These are phyloP conservation scores for Cynoglossus semilaevis DNA, from an alignment of 2,113 vertebrate species.

Conservation along the genomic window DNA sequence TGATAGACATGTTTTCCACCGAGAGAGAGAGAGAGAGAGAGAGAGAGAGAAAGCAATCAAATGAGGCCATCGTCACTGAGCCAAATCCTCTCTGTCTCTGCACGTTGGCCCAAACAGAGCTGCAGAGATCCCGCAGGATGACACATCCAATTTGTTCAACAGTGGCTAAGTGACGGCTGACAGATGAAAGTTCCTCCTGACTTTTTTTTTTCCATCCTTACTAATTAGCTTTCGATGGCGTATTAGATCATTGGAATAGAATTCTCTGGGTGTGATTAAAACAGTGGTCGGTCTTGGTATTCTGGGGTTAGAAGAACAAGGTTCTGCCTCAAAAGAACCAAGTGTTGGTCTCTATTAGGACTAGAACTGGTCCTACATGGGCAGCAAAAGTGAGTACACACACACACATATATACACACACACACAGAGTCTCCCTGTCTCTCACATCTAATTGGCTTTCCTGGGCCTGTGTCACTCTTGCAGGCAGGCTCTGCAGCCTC, in stretches of 20 bases:
- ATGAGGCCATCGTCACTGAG: conserved; percentile 32
- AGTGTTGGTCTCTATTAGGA: too few species aligned
- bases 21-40: conserved; percentile 5
- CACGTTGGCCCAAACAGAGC: conserved; percentile 6
- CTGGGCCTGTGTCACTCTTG: neutral
- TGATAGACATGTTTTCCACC: conserved; percentile 25
- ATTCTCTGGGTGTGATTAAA: too few species aligned
- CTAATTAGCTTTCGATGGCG: too few species aligned
- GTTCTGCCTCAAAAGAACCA: too few species aligned
- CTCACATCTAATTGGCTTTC: conserved; percentile 9
- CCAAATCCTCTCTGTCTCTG: conserved; percentile 46
- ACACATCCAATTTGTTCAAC: conserved; percentile 13
- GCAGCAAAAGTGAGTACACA: neutral
- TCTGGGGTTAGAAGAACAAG: too few species aligned
- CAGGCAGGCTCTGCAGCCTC: neutral
- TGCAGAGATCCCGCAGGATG: conserved; percentile 28
- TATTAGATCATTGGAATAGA: too few species aligned
- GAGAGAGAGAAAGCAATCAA: conserved; percentile 30
- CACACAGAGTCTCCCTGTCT: conserved; percentile 1
- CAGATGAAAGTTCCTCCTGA: conserved; percentile 22
- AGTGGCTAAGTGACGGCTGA: conserved; percentile 21
- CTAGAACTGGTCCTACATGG: too few species aligned
- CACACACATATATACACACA: neutral
- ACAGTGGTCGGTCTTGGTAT: too few species aligned
- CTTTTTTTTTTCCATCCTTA: neutral